Percentiles rank a stretch among this genome's conserved stretches.
Conservation (phyloP, 2,888 invertebrate species). For the Nomada fucata region DNA sequence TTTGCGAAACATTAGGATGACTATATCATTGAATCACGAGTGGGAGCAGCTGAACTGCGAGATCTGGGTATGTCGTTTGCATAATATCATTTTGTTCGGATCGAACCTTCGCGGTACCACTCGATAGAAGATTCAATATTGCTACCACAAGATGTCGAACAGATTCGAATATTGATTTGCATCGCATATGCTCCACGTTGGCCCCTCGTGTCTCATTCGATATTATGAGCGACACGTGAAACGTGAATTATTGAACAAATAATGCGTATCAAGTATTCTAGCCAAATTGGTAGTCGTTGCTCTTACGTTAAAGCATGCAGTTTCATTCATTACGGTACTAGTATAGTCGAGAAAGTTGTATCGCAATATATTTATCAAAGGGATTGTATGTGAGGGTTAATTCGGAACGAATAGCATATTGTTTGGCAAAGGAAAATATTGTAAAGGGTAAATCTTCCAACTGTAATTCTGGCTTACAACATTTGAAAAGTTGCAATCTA, state of each 20-base stretch:
- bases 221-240: background rate
- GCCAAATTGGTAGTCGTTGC: background rate
- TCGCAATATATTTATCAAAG: background rate
- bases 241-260: background rate
- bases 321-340: background rate
- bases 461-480: conserved; percentile 1
- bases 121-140: background rate
- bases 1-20: conserved; percentile 72
- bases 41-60: conserved; percentile 77
- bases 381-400: background rate
- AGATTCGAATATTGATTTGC: background rate
- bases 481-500: background rate
- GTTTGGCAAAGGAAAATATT: background rate
- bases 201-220: no score
- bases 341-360: no score
- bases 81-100: conserved; percentile 1
- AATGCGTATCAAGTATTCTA: background rate
- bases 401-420: no score
- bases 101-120: background rate
- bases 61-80: conserved; percentile 78
- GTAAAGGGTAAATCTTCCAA: background rate
- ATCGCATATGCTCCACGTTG: background rate
- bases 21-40: conserved; percentile 74
- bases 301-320: background rate
- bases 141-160: background rate